These are phyloP conservation scores for Trypoxylon attenuatum DNA, from an alignment of 2,888 invertebrate genomes.

Conservation along the genomic window DNA sequence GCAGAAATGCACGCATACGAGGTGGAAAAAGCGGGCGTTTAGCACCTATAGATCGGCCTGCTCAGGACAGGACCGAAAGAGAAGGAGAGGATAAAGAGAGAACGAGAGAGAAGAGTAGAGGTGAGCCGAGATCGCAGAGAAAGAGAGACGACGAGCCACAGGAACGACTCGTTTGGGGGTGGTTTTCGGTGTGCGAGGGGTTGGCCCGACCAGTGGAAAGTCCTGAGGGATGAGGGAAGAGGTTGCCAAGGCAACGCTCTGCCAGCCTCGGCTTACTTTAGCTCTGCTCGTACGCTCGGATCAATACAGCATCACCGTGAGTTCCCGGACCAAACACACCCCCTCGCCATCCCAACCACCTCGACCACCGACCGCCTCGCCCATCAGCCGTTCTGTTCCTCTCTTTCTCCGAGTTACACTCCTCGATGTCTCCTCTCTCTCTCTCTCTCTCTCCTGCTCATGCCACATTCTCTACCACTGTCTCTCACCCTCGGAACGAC, in stretches of 20 bases:
- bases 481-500: neutral
- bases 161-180: constrained; percentile 55
- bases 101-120: constrained; percentile 14
- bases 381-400: constrained; percentile 25
- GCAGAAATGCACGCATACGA: neutral
- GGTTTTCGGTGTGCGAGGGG: constrained; percentile 67
- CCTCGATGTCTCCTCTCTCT: constrained; percentile 22
- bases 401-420: constrained; percentile 14
- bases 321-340: constrained; percentile 73
- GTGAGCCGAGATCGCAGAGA: neutral
- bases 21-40: constrained; percentile 40
- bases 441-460: constrained; percentile 36
- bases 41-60: constrained; percentile 44
- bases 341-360: constrained; percentile 55
- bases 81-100: neutral
- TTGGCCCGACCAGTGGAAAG: constrained; percentile 51
- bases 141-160: constrained; percentile 13
- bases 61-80: constrained; percentile 15
- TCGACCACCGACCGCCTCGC: constrained; percentile 31
- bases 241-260: constrained; percentile 72
- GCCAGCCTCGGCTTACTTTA: constrained; percentile 69
- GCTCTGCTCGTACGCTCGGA: constrained; percentile 67
- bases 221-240: constrained; percentile 62
- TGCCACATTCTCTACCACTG: neutral
- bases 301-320: constrained; percentile 73